Base-by-base conservation (phyloP, 2,797 vertebrate genomes). In the Sebastes matsubarae region DNA sequence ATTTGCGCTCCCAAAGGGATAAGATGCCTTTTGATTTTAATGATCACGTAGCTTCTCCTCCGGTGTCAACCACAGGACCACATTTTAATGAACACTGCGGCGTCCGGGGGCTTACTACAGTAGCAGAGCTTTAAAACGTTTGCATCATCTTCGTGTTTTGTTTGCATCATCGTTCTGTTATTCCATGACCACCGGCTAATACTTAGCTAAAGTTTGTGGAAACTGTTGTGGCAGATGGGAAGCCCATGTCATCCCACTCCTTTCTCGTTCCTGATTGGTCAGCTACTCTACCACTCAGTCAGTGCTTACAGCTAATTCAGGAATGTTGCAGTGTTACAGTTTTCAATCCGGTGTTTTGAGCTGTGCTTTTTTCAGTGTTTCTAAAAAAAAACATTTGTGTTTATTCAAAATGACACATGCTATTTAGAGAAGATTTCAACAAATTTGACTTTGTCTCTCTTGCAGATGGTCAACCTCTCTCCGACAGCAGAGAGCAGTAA, bases 381-480 rank as follows among this genome's bases (percentile, higher is more conserved):
- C 30, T 24, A 25, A 58, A 14, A 25, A 58, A 14, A 42, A 12
- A 3, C 1, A 10, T n/a, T 9, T 4, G 3, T 32, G 3, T 34
- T 46, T 18, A 6, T 42, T 67, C 25, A 18, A 58, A 68, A 61
- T 52, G n/a, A 3, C n/a, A 55, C 1, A 2, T 22, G 36, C 14
- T 24, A 5, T 70, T 64, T 27, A 20, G 2, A 65, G 18, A 77
- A 32, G 22, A 77, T 20, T 38, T 38, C 72, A 75, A 61, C 29
- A 24, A 20, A 2, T 79, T n/a, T 82, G 1, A 63, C 46, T 74
- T 68, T 90, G 12, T 85, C 24, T 83, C 36, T 81, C 29, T 86
- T 83, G 82, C 95, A 99, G 98, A 97, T 95, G 84, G 96, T 98
- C 95, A 97, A 87, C 80, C 95, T 98, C 79, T 98, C 98, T 79